Evolutionary conservation across 2,113 vertebrate genomes (phyloP), one percentile per base, ranked within the genome.

Genomic region (Caloenas nicobarica): DNA sequence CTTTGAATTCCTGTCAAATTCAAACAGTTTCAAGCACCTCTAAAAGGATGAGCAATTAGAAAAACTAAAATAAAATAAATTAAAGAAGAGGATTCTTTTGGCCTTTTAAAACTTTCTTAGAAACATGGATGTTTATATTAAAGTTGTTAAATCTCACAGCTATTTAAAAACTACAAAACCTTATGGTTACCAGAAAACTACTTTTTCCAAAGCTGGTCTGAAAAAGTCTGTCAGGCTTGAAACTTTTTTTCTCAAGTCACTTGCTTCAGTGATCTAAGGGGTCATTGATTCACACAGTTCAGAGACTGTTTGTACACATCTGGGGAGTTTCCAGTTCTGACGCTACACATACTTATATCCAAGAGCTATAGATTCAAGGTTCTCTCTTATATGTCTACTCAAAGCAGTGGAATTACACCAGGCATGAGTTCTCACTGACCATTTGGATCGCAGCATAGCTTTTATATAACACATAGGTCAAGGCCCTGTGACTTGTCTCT

Each of bases 181-280:
- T 62, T 58, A 15, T 8, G 3, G 9, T 23, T 66, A 57, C 46
- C 11, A 42, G 50, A 70, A 92, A 78, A 56, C 29, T n/a, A 13
- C 15, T 36, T 89, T 56, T 83, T 31, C 29, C 54, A 61, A 6
- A 50, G 78, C 24, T 33, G 40, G 22, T 42, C 1, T 73, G 80
- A 42, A 66, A 50, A 81, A 60, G 14, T 56, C 0, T 22, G 8
- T 38, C 74, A 31, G n/a, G 12, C 57, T 54, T 0, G 0, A 88
- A 79, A 46, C 5, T 1, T 74, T 68, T 81, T 76, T 11, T 15
- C 34, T 23, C 21, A 26, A 19, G 71, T n/a, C 34, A 36, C 65
- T 86, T 42, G 25, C 54, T 89, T 64, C 33, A 33, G n/a, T 46
- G 42, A 77, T 77, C 34, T n/a, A n/a, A 9, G 13, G 56, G 33